These are phyloP conservation scores for Melopsittacus undulatus DNA, from an alignment of 2,797 vertebrate genomes.

Conservation along the genomic window DNA sequence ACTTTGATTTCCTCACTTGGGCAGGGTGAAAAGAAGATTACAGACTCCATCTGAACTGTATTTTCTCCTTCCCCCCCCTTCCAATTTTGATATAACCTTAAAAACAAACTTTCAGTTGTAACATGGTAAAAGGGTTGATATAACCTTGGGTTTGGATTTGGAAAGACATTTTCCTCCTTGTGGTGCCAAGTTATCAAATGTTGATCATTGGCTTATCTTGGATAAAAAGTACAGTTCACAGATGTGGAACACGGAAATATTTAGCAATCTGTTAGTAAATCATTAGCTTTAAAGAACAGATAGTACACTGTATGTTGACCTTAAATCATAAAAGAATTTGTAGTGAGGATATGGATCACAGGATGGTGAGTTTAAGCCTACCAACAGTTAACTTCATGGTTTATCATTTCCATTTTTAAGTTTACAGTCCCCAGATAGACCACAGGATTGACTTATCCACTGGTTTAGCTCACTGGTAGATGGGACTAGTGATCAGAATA, in stretches of 20 bases:
- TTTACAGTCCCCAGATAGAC: background rate
- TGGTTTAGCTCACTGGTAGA: background rate
- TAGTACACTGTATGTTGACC: background rate
- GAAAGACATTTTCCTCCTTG: background rate
- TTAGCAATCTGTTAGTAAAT: conserved; percentile 4
- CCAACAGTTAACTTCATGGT: background rate
- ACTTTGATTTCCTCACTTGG: background rate
- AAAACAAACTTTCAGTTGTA: background rate
- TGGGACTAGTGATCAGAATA: background rate
- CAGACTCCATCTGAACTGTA: background rate
- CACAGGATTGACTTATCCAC: background rate
- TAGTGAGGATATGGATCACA: background rate
- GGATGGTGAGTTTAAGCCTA: background rate
- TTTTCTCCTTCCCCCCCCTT: background rate
- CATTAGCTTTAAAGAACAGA: background rate
- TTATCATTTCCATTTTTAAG: background rate
- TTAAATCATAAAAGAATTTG: background rate
- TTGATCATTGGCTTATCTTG: background rate
- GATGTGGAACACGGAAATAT: background rate
- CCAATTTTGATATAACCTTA: background rate
- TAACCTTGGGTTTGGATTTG: background rate
- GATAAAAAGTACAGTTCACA: background rate
- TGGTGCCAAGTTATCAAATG: background rate
- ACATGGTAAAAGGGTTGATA: background rate
- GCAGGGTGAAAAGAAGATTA: background rate